Base-by-base conservation (phyloP, 2,797 vertebrate species). In the Harpagifer antarcticus region DNA sequence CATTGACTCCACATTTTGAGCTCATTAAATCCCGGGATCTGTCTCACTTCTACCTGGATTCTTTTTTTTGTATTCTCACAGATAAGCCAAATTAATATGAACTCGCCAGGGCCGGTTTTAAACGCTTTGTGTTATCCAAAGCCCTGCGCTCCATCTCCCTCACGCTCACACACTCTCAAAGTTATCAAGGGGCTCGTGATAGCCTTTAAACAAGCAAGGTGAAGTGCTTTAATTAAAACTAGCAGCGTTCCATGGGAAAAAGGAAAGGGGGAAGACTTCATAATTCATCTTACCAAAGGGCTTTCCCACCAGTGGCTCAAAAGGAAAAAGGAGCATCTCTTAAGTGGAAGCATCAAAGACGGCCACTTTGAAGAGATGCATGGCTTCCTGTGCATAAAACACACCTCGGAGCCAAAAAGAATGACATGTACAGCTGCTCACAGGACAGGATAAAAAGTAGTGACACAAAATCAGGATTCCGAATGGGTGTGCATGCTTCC, bases 61-160 rank as follows among this genome's bases (percentile, higher is more conserved):
- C 88, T 74, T 79, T 81, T 78, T 74, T 82, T 84, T 86, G 90
- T 74, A 88, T 83, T 88, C 78, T 65, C 66, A 69, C 87, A 93
- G 94, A 95, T 95, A 95, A 95, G 94, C 93, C 92, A 95, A 96
- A 95, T 96, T 93, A 96, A 95, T 95, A 94, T 93, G 91, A 95
- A 94, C 92, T 93, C 92, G 86, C 93, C 84, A 82, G 94, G 93
- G 93, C 94, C 87, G 84, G 84, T 92, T 95, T 85, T 93, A 94
- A 95, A 95, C 82, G 90, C 91, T 92, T 91, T 89, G 89, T 94
- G 93, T 94, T 94, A 95, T 95, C 93, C 94, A 93, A 93, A 94
- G 95, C 93, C 92, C 89, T 80, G 85, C 84, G 89, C 92, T 93
- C 93, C 85, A 83, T 91, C 87, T 89, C 84, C 71, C 73, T 84